Percentiles rank a stretch among this genome's conserved stretches.
Evolutionary conservation across 2,797 vertebrate genomes (phyloP).

Genomic region (Phyllotis vaccarum): DNA sequence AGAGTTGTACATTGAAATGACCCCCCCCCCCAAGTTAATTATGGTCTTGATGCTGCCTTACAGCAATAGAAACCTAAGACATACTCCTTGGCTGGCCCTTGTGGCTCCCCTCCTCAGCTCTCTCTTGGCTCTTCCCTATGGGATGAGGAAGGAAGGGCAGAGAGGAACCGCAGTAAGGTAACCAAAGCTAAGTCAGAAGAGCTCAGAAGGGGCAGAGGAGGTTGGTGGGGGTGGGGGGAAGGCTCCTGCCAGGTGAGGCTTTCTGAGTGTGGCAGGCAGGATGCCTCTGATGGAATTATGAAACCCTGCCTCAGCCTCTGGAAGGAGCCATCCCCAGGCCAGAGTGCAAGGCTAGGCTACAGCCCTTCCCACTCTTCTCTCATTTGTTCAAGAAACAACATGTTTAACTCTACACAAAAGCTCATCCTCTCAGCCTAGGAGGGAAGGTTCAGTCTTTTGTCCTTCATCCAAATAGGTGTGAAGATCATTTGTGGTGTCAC

Average conservation of each 20-base stretch:
- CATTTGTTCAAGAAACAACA: slow-evolving; percentile 11
- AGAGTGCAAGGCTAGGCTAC: neutral
- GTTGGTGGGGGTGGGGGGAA: neutral
- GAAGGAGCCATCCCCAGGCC: neutral
- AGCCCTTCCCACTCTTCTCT: neutral
- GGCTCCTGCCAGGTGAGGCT: neutral
- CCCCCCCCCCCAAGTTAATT: neutral
- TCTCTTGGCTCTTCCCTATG: slow-evolving; percentile 23
- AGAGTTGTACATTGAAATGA: neutral
- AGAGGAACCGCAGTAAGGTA: neutral
- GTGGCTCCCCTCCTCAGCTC: neutral
- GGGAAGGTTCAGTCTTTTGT: neutral
- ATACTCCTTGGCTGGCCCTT: slow-evolving; percentile 41
- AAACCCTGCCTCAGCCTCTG: neutral
- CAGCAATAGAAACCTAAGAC: neutral
- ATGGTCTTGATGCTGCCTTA: neutral
- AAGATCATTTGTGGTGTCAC: neutral
- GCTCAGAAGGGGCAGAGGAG: neutral
- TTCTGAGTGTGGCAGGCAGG: neutral
- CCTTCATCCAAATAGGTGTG: accelerated
- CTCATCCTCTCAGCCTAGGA: neutral
- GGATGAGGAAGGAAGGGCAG: neutral
- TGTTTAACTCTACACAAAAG: neutral
- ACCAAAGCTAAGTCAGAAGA: neutral
- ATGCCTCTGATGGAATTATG: neutral